Evolutionary conservation across 2,797 vertebrate species (phyloP), one percentile per base, ranked within the genome.

Genomic region (Melanotaenia pygmaea): DNA sequence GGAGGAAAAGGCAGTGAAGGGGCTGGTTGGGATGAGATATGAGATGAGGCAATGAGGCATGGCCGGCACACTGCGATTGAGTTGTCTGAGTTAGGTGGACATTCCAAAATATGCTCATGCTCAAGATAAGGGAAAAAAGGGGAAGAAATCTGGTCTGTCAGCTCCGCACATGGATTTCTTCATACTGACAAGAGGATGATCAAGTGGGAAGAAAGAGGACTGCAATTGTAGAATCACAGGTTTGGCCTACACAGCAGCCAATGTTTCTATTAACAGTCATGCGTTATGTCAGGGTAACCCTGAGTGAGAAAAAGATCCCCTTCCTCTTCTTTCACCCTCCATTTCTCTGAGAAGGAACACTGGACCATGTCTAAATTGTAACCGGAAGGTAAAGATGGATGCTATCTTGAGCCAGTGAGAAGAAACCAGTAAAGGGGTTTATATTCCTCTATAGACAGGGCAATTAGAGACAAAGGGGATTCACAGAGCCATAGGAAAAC

Each of bases 21-120:
- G 71, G 74, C 86, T 84, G 90, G 70, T 86, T 78, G 83, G 85
- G 84, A 87, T 81, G 86, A 91, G 86, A 90, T 89, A 92, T 85
- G 86, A 91, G 87, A 90, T 78, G 86, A 89, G 84, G 89, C 89
- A 86, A 85, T 88, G 89, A 90, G 86, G 90, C 89, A 85, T 54
- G 59, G 82, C 77, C 62, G 59, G 81, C 66, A 74, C 58, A 56
- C 78, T 62, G 84, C 78, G 69, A 91, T 88, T 84, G 85, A 91
- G 87, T 87, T 72, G 51, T 90, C 80, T 76, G 84, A 76, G 80
- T 84, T 79, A 67, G 76, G 76, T 88, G 85, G 86, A 90, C 88
- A 67, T 78, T 74, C 70, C 59, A 59, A 83, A 84, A 79, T 72
- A 62, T 45, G 40, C 58, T 80, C 35, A 62, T 30, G 58, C 74